These are phyloP conservation scores for Corythaixoides concolor DNA, from an alignment of 2,113 vertebrate species.

Conservation along the genomic window DNA sequence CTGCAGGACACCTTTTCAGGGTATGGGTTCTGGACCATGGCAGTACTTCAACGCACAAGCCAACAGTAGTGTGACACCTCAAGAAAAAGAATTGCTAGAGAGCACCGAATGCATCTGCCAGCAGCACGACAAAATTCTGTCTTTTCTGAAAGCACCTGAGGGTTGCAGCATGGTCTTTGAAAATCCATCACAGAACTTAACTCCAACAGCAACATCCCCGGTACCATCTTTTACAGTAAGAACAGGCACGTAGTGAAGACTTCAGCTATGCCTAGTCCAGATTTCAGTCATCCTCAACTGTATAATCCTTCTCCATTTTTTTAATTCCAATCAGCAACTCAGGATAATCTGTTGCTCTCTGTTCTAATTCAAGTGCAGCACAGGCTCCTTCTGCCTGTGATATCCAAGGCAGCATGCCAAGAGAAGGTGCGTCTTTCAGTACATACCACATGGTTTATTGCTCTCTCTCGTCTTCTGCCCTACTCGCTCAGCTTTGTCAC, in stretches of 20 bases:
- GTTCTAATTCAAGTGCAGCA: background rate
- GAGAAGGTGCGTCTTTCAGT: background rate
- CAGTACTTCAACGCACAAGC: background rate
- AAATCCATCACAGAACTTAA: background rate
- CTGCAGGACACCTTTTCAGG: constrained; percentile 18
- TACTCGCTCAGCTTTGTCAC: background rate
- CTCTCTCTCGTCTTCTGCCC: background rate
- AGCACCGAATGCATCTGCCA: accelerated
- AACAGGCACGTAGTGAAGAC: background rate
- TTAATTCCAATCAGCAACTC: background rate
- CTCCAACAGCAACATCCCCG: background rate
- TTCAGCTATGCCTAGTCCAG: background rate
- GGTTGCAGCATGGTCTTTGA: background rate
- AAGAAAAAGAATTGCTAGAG: background rate
- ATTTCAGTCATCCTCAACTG: background rate
- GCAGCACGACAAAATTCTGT: background rate
- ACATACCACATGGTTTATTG: background rate
- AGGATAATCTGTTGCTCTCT: background rate
- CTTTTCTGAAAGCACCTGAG: background rate
- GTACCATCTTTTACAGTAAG: background rate
- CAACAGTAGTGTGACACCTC: background rate
- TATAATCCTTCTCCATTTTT: accelerated
- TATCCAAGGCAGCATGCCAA: background rate
- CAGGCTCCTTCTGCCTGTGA: background rate
- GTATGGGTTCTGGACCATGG: constrained; percentile 62